These are phyloP conservation scores for Phortica variegata DNA, from an alignment of 1,140 invertebrate species.

Conservation along the genomic window DNA sequence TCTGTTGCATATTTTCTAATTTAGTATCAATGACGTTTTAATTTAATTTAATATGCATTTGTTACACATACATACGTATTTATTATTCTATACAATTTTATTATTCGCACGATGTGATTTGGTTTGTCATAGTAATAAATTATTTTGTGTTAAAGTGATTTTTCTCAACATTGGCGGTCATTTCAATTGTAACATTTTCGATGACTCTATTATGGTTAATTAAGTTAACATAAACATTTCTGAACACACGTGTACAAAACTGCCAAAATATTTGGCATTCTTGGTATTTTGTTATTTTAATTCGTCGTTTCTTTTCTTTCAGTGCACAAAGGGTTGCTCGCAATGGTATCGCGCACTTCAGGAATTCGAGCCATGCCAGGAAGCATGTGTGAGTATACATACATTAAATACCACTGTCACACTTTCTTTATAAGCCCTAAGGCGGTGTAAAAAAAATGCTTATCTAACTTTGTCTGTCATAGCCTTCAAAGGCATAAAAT, in stretches of 20 bases:
- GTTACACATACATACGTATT: no score
- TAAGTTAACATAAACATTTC: background rate
- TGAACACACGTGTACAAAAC: background rate
- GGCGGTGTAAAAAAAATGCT: background rate
- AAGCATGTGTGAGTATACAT: constrained; percentile 69
- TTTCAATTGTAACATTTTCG: background rate
- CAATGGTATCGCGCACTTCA: constrained; percentile 68
- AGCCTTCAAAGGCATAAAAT: no score
- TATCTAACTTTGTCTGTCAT: background rate
- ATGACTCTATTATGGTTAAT: background rate
- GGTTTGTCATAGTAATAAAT: no score
- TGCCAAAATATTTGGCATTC: background rate
- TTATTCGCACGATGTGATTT: no score
- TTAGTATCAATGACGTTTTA: no score
- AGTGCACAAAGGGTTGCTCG: constrained; percentile 70
- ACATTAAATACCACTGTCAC: background rate
- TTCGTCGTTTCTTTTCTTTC: constrained; percentile 8
- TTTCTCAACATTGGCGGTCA: no score
- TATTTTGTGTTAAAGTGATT: no score
- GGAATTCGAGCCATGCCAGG: constrained; percentile 63
- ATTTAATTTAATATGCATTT: no score
- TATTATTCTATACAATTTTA: no score
- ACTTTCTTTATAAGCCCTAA: background rate
- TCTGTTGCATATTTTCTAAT: no score
- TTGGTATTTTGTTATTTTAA: background rate